Percentiles rank a stretch among this genome's conserved stretches.
These are phyloP conservation scores for Mormyrus proboscirostris DNA, from an alignment of 2,797 vertebrate species.

Conservation along the genomic window DNA sequence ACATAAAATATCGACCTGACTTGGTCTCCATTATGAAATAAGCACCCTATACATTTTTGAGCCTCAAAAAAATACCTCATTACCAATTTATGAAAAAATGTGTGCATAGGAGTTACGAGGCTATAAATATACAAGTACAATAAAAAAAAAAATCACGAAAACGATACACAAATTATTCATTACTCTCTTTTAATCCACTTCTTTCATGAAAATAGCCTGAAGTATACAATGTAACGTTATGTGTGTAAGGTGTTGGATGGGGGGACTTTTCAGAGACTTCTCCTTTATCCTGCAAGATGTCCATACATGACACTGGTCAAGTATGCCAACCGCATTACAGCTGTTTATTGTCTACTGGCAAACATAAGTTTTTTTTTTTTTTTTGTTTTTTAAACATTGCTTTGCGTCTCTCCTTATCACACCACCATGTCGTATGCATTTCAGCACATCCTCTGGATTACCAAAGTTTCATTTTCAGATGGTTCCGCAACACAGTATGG, in stretches of 20 bases:
- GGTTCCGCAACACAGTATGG: neutral
- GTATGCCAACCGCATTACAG: neutral
- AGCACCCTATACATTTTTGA: neutral
- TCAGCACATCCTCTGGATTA: neutral
- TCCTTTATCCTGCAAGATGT: neutral
- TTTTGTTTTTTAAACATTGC: neutral
- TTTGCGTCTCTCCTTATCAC: neutral
- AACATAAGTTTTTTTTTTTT: neutral
- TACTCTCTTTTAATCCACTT: neutral
- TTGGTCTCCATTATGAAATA: neutral
- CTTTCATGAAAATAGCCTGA: neutral
- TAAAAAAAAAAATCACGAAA: neutral
- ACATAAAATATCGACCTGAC: neutral
- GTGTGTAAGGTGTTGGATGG: neutral
- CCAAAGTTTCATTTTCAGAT: neutral
- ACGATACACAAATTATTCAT: neutral
- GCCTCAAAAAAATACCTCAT: neutral
- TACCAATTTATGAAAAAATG: neutral
- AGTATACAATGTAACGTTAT: neutral
- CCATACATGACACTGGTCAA: neutral
- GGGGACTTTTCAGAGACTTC: neutral
- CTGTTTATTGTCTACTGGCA: neutral
- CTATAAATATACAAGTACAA: neutral
- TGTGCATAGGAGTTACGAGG: neutral
- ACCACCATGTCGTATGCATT: neutral